Percentiles rank a stretch among this genome's conserved stretches.
phyloP scores from a whole-genome alignment of 2,113 vertebrate genomes.

The Limnothrissa miodon region DNA sequence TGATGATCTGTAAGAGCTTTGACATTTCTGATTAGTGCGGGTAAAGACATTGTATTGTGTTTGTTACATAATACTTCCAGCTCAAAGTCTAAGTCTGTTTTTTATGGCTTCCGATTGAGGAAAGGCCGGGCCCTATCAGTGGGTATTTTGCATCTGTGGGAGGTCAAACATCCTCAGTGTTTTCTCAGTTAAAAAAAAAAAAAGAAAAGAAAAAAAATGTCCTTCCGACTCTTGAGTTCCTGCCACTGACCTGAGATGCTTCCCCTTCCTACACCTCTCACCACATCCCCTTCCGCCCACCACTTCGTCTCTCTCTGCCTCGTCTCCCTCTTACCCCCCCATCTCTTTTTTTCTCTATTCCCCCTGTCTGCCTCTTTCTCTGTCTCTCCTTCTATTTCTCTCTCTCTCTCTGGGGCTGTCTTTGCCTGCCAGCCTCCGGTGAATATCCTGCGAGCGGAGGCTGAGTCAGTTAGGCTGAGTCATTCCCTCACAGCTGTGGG shows the following conservation, averaged over 20 bases:
- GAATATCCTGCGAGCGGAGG: conserved; percentile 59
- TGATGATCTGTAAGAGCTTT: no score
- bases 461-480: conserved; percentile 65
- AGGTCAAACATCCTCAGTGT: neutral
- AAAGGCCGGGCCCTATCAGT: neutral
- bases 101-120: neutral
- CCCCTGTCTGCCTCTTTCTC: neutral
- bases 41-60: neutral
- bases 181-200: neutral
- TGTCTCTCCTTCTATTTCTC: neutral
- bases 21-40: no score
- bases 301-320: neutral
- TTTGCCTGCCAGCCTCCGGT: conserved; percentile 62
- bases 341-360: conserved; percentile 21
- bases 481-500: conserved; percentile 16
- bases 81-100: neutral
- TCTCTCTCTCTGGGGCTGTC: conserved; percentile 26
- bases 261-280: conserved; percentile 56
- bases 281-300: conserved; percentile 67
- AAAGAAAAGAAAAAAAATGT: conserved; percentile 22
- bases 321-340: conserved; percentile 38
- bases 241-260: conserved; percentile 61
- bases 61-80: neutral
- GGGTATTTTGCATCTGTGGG: conserved; percentile 39
- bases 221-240: conserved; percentile 58